Evolutionary conservation across 2,113 vertebrate genomes (phyloP).

Genomic region (Turnix velox): DNA sequence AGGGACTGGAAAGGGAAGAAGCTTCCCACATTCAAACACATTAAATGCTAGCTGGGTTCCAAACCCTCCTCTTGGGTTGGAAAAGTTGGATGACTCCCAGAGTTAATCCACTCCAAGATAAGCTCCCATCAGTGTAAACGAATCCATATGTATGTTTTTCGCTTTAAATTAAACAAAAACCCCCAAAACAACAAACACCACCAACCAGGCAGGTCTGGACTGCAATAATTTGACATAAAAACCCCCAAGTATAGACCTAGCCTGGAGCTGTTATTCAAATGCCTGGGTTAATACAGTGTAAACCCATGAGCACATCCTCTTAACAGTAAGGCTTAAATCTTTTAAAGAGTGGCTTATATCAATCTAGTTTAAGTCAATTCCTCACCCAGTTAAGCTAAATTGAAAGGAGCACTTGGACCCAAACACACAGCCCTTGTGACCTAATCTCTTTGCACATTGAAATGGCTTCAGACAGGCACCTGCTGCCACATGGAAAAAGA

Average conservation of each 20-base stretch:
- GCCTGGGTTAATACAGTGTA: conserved; percentile 58
- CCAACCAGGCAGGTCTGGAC: not conserved
- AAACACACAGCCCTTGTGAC: not conserved
- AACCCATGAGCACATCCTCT: conserved; percentile 61
- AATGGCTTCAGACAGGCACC: not conserved
- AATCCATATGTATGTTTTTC: not conserved
- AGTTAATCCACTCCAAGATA: not conserved
- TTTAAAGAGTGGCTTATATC: conserved; percentile 62
- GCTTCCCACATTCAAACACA: not conserved
- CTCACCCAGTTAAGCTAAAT: conserved; percentile 52
- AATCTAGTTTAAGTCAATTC: conserved; percentile 65
- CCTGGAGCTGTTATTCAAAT: conserved; percentile 52
- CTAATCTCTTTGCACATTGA: not conserved
- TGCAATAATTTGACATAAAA: not conserved
- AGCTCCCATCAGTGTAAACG: not conserved
- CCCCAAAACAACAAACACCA: too few relatives aligned
- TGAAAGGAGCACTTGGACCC: conserved; percentile 53
- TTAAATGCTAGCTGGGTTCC: not conserved
- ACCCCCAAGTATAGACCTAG: conserved; percentile 46
- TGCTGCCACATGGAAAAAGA: not conserved
- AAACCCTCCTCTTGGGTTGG: not conserved
- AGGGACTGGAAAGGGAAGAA: too few relatives aligned
- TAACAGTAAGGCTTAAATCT: conserved; percentile 47
- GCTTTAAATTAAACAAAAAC: not conserved
- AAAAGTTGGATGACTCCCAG: not conserved